These are phyloP conservation scores for Buphagus erythrorhynchus DNA, from an alignment of 2,797 vertebrate genomes.

Conservation along the genomic window DNA sequence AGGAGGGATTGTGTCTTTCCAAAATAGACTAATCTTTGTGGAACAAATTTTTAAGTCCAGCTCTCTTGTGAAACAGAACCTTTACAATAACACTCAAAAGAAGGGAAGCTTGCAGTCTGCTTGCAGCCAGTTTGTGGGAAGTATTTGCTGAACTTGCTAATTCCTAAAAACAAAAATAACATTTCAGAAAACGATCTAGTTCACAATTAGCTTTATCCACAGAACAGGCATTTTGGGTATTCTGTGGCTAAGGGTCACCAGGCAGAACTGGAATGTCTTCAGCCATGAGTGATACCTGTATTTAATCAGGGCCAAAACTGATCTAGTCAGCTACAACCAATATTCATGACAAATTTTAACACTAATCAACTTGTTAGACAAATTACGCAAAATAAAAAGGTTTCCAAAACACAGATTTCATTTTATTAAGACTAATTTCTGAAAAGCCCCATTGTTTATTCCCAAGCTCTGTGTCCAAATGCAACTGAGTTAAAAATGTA, in stretches of 20 bases:
- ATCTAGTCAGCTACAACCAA: neutral
- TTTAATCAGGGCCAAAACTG: neutral
- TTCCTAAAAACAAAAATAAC: neutral
- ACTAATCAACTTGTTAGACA: neutral
- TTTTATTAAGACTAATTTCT: neutral
- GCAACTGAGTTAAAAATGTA: neutral
- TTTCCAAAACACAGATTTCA: neutral
- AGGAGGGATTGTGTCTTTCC: neutral
- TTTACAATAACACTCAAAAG: neutral
- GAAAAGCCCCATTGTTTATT: neutral
- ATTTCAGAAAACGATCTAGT: neutral
- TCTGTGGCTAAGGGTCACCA: neutral
- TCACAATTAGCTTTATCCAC: neutral
- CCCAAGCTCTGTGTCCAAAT: neutral
- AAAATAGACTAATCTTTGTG: neutral
- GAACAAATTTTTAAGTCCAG: neutral
- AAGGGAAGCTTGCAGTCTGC: neutral
- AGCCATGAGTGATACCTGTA: neutral
- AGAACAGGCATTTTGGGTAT: neutral
- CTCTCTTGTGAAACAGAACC: neutral
- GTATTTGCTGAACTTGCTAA: neutral
- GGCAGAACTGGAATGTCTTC: neutral
- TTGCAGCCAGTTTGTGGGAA: neutral
- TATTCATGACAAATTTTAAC: neutral
- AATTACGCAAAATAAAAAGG: neutral